Evolutionary conservation across 2,113 vertebrate genomes (phyloP).

Genomic region (Ciconia stormi): DNA sequence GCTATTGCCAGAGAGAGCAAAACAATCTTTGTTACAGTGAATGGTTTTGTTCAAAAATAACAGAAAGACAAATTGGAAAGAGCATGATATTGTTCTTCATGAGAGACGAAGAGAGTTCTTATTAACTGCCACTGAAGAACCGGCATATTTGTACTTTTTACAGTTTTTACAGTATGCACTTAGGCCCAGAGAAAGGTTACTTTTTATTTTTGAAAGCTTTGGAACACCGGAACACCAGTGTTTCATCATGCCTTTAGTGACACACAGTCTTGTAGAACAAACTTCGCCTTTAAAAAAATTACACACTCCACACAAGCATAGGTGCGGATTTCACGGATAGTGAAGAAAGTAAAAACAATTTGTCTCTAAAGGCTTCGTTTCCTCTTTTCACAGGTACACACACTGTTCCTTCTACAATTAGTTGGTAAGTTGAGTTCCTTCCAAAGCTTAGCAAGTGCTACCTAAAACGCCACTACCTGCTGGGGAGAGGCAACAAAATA

Average conservation of each 20-base stretch:
- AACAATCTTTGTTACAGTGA: background rate
- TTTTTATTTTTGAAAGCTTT: background rate
- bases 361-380: background rate
- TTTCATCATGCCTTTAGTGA: background rate
- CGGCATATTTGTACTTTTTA: background rate
- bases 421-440: background rate
- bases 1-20: background rate
- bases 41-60: background rate
- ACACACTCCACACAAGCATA: rapidly evolving
- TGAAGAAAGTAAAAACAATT: background rate
- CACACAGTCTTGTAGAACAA: background rate
- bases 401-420: background rate
- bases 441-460: background rate
- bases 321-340: background rate
- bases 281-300: background rate
- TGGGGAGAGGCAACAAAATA: background rate
- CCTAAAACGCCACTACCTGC: background rate
- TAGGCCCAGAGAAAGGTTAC: background rate
- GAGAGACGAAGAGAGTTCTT: background rate
- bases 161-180: background rate
- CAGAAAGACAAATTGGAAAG: background rate
- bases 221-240: background rate
- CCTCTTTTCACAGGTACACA: background rate
- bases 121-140: background rate
- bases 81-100: background rate